Evolutionary conservation across 2,113 vertebrate species (phyloP).

Genomic region (Chamaea fasciata): DNA sequence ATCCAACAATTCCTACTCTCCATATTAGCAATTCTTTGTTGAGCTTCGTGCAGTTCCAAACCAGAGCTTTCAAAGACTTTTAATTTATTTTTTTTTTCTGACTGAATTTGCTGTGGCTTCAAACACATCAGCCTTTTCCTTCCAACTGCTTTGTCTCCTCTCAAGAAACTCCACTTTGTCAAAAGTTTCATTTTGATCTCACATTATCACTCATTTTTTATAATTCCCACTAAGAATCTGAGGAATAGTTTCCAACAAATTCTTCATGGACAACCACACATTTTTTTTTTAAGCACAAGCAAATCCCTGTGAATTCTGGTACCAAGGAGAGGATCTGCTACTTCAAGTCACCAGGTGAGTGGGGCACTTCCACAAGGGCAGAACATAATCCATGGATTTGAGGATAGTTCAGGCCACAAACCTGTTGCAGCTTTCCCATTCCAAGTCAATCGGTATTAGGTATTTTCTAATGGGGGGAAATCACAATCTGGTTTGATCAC

Average conservation of each 20-base stretch:
- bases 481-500: rapidly evolving
- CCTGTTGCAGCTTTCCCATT: background rate
- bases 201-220: background rate
- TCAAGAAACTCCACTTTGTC: background rate
- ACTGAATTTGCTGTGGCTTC: conserved; percentile 33
- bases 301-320: background rate
- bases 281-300: background rate
- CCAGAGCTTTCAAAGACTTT: background rate
- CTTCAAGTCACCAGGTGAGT: rapidly evolving
- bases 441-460: background rate
- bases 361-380: background rate
- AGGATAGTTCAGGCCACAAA: background rate
- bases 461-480: background rate
- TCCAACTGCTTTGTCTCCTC: background rate
- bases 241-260: conserved; percentile 1
- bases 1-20: background rate
- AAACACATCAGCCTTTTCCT: conserved; percentile 8
- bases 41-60: background rate
- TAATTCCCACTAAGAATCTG: background rate
- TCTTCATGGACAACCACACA: background rate
- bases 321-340: background rate
- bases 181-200: conserved; percentile 34
- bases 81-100: background rate
- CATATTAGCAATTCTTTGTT: conserved; percentile 10
- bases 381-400: background rate